Evolutionary conservation across 2,888 invertebrate genomes (phyloP), one percentile per base, ranked within the genome.

Genomic region (Auanema freiburgensis): DNA sequence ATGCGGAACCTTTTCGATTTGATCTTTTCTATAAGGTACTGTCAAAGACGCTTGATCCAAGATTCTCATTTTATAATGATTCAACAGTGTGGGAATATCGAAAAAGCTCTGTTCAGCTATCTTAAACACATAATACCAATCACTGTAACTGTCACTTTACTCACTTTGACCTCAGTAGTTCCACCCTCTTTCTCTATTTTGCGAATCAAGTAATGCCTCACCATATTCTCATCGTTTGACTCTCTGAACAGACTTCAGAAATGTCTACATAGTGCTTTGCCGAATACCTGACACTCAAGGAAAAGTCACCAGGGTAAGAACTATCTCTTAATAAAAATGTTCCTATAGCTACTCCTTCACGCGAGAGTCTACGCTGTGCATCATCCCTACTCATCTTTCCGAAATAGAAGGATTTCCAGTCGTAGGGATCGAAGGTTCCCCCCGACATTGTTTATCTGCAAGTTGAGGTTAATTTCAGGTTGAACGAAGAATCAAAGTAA

Each of bases 31-130:
- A 79, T 87, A 86, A 52, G 92, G 94, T 84, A 91, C 88, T 67
- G 92, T 91, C 59, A 97, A 87, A 50, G 94, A 93, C 59, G 96
- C 95, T 4, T 94, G 94, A 86, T 97, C 96, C 85, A 97, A 88
- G 86, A 94, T 95, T 87, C 96, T 95, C 61, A 93, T 88, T 85
- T 93, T 91, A 86, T 96, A 97, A 88, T 97, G 96, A 63, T 90
- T 90, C 74, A 98, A 87, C 76, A 97, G 87, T 69, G 90, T 90
- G 21, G 95, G 91, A 85, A 97, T 89, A 86, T 94, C 94, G 0
- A 90, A 88, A 86, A 97, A 97, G 81, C 90, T 89, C 85, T 95
- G 93, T 87, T 96, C 94, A 4, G 96, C 96, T 83, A 97, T 97
- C 77, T 78, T 44, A 57, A 61, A 50, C n/a, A n/a, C n/a, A n/a